Conservation (phyloP, 2,113 vertebrate genomes). For the Crocuta crocuta region DNA sequence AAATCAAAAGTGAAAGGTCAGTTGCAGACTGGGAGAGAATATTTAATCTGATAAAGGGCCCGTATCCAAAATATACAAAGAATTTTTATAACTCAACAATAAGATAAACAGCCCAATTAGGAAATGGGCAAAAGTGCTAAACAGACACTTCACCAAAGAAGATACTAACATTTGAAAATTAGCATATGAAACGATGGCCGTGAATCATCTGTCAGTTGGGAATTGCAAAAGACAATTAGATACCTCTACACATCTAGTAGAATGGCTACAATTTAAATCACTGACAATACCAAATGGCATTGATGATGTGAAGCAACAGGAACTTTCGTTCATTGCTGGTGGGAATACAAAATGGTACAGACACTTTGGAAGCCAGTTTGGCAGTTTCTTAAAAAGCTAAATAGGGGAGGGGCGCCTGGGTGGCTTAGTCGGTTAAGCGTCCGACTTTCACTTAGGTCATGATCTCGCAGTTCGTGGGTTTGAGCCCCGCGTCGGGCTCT, state of each 20-base stretch:
- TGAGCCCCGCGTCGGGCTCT: too few relatives aligned
- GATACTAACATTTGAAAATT: not conserved
- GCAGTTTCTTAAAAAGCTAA: not conserved
- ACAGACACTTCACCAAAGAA: not conserved
- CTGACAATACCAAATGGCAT: not conserved
- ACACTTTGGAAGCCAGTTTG: not conserved
- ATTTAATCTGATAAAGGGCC: not conserved
- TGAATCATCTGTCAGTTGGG: not conserved
- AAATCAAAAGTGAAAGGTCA: conserved; percentile 31
- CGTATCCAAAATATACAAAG: not conserved
- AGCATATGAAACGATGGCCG: not conserved
- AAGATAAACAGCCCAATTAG: not conserved
- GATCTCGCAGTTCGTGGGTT: too few relatives aligned
- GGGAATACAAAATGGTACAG: not conserved
- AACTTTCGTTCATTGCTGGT: not conserved
- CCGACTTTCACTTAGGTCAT: too few relatives aligned
- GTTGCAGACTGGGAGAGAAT: not conserved
- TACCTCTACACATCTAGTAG: not conserved
- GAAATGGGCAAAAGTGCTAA: not conserved
- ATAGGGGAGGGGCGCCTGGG: too few relatives aligned
- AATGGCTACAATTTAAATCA: not conserved
- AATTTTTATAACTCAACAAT: not conserved
- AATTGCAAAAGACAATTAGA: not conserved
- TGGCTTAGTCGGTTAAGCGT: too few relatives aligned
- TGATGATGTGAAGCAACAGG: not conserved